Conservation (phyloP, 2,797 vertebrate genomes). For the Hemibagrus guttatus region DNA sequence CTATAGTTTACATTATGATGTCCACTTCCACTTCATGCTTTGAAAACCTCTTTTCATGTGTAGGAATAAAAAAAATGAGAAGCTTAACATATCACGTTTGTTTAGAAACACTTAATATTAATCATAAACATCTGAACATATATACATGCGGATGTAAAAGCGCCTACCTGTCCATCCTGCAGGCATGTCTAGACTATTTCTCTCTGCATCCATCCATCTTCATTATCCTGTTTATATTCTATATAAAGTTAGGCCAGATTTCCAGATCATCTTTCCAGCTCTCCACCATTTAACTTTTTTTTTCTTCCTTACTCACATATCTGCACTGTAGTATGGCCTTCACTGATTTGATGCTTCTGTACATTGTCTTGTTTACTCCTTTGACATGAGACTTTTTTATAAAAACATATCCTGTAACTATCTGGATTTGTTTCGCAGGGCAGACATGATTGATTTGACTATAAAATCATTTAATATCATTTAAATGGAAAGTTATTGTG, state of each 20-base stretch:
- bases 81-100: background rate
- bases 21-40: background rate
- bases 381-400: background rate
- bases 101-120: background rate
- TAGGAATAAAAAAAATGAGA: background rate
- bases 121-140: background rate
- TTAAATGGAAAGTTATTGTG: background rate
- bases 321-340: background rate
- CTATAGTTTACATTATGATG: background rate
- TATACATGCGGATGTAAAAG: background rate
- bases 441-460: background rate
- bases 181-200: constrained; percentile 42
- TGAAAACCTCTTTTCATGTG: background rate
- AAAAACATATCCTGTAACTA: background rate
- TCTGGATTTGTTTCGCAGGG: background rate
- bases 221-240: background rate
- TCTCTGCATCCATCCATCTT: constrained; percentile 34
- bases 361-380: background rate
- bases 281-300: background rate
- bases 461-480: background rate
- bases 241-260: background rate
- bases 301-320: background rate
- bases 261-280: background rate
- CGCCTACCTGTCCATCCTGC: constrained; percentile 32
- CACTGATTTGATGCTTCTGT: background rate